These are phyloP conservation scores for Cheilosia grossa DNA, from an alignment of 2,888 invertebrate genomes.

Conservation along the genomic window DNA sequence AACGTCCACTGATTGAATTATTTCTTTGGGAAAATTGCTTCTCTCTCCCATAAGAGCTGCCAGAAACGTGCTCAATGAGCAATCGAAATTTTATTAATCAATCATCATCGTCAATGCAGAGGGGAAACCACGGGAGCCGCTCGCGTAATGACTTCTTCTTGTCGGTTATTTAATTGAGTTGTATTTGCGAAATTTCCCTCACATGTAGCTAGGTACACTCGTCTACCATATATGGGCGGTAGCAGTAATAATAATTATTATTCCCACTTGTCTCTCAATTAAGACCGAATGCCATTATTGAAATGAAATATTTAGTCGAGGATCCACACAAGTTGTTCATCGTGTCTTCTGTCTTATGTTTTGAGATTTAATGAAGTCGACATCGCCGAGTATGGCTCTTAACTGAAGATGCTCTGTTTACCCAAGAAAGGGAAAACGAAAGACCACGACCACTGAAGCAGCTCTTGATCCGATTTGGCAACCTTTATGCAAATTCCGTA, in stretches of 20 bases:
- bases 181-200: slow-evolving; percentile 39
- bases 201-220: slow-evolving; percentile 15
- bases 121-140: slow-evolving; percentile 43
- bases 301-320: slow-evolving; percentile 56
- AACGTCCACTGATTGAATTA: slow-evolving; percentile 60
- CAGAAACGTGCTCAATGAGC: slow-evolving; percentile 74
- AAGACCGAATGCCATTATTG: slow-evolving; percentile 44
- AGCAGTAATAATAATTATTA: slow-evolving; percentile 57
- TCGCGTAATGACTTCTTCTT: slow-evolving; percentile 60
- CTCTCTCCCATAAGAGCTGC: slow-evolving; percentile 41
- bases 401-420: slow-evolving; percentile 19
- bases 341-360: slow-evolving; percentile 7
- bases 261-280: slow-evolving; percentile 67
- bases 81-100: slow-evolving; percentile 74
- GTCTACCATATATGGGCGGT: slow-evolving; percentile 4
- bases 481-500: slow-evolving; percentile 65
- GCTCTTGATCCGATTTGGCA: slow-evolving; percentile 47
- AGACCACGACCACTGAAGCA: no score
- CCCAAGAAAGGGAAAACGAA: neutral
- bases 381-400: no score
- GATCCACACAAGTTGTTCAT: slow-evolving; percentile 20
- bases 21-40: slow-evolving; percentile 41
- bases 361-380: slow-evolving; percentile 43
- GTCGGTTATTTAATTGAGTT: slow-evolving; percentile 69
- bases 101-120: slow-evolving; percentile 58